Evolutionary conservation across 2,888 invertebrate species (phyloP).

Genomic region (Liposcelis brunnea): DNA sequence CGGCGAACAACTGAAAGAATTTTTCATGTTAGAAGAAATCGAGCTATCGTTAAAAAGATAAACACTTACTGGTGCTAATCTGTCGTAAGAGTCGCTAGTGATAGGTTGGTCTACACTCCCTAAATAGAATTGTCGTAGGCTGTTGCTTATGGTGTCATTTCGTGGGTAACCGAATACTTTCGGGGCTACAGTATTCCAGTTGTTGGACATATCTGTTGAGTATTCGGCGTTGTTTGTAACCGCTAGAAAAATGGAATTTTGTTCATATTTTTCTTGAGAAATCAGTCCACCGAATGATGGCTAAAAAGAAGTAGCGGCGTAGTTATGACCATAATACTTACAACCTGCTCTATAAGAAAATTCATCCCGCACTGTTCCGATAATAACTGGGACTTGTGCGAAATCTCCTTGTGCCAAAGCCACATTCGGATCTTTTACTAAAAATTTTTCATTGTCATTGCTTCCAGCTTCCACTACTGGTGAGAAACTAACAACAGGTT

Average conservation of each 20-base stretch:
- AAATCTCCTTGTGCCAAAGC: slow-evolving; percentile 38
- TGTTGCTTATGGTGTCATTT: slow-evolving; percentile 31
- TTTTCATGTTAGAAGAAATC: too few relatives aligned
- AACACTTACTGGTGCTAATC: slow-evolving; percentile 28
- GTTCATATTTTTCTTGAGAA: too few relatives aligned
- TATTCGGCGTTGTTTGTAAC: slow-evolving; percentile 31
- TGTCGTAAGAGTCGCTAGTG: slow-evolving; percentile 24
- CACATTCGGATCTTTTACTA: slow-evolving; percentile 40
- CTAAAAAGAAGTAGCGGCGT: background rate
- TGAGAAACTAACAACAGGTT: slow-evolving; percentile 38
- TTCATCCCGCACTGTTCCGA: slow-evolving; percentile 48
- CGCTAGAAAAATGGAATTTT: too few relatives aligned
- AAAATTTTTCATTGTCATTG: slow-evolving; percentile 43
- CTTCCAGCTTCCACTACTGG: slow-evolving; percentile 48
- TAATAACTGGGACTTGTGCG: slow-evolving; percentile 43
- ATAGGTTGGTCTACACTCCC: slow-evolving; percentile 24
- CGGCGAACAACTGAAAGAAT: slow-evolving; percentile 36
- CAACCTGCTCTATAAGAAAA: slow-evolving; percentile 43
- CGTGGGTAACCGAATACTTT: slow-evolving; percentile 43
- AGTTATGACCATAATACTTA: too few relatives aligned
- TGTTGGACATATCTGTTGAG: slow-evolving; percentile 33
- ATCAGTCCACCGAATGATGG: too few relatives aligned
- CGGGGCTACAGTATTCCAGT: slow-evolving; percentile 45
- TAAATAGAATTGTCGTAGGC: slow-evolving; percentile 35
- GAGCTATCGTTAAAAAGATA: too few relatives aligned